Conservation (phyloP, 2,113 vertebrate genomes). For the Nymphicus hollandicus region DNA sequence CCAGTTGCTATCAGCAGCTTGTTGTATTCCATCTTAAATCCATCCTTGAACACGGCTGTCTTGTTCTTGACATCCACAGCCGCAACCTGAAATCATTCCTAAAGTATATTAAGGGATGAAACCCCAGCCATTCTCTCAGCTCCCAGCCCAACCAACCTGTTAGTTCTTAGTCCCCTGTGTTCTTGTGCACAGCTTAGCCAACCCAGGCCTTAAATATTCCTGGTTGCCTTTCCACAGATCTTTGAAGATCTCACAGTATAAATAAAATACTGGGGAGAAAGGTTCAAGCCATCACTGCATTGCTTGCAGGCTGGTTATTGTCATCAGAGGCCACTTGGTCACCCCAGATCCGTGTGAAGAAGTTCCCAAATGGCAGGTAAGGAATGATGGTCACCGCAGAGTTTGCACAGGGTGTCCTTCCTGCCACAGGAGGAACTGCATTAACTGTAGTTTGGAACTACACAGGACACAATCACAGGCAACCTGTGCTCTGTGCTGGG, state of each 20-base stretch:
- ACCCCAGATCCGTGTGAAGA: not conserved
- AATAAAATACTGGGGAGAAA: not conserved
- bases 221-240: not conserved
- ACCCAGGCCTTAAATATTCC: not conserved
- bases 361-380: not conserved
- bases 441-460: not conserved
- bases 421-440: not conserved
- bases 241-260: not conserved
- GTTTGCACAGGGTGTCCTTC: not conserved
- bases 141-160: not conserved
- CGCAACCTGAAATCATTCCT: constrained; percentile 77
- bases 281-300: not conserved
- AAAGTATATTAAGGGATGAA: not conserved
- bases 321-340: not conserved
- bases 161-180: not conserved
- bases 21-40: constrained; percentile 93
- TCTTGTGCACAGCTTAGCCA: not conserved
- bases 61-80: constrained; percentile 89
- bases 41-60: constrained; percentile 89
- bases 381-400: not conserved
- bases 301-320: not conserved
- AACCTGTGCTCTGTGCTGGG: not conserved
- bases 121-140: not conserved
- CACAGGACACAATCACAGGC: not conserved
- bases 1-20: constrained; percentile 94